phyloP scores from a whole-genome alignment of 2,888 invertebrate species.

The Parapristionchus giblindavisi region DNA sequence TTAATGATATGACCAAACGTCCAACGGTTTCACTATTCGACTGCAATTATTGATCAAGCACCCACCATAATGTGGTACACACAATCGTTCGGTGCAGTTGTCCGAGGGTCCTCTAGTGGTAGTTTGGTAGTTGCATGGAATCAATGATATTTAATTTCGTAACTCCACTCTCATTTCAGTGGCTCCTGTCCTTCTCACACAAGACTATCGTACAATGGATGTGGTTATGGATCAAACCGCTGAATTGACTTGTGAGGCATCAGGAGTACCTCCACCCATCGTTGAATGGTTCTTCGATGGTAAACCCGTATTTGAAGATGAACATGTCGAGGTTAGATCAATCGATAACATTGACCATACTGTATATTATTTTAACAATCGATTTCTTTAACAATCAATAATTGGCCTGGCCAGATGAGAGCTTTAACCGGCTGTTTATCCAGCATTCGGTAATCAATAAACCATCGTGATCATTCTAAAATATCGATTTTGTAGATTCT shows the following conservation, averaged over 20 bases:
- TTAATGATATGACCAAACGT: no score
- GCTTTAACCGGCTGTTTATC: no score
- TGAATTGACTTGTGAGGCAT: conserved; percentile 12
- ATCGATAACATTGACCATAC: no score
- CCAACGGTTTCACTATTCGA: no score
- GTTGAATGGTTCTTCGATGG: conserved; percentile 62
- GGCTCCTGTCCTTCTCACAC: conserved; percentile 72
- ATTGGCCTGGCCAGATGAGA: no score
- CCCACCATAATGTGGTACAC: no score
- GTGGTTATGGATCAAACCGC: conserved; percentile 62
- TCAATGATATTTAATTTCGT: background rate
- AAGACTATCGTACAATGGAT: conserved; percentile 61
- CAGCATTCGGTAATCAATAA: background rate
- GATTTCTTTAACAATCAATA: background rate
- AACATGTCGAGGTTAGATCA: conserved; percentile 48
- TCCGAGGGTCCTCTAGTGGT: no score
- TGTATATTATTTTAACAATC: no score
- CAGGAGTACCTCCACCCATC: conserved; percentile 43
- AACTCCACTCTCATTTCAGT: conserved; percentile 69
- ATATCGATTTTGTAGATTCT: conserved; percentile 38
- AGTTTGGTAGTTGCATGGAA: no score
- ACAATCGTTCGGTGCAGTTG: no score
- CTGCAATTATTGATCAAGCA: no score
- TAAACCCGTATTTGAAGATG: conserved; percentile 46
- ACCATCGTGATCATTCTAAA: background rate